Conservation (phyloP, 2,888 invertebrate species). For the Cerceris rybyensis region DNA sequence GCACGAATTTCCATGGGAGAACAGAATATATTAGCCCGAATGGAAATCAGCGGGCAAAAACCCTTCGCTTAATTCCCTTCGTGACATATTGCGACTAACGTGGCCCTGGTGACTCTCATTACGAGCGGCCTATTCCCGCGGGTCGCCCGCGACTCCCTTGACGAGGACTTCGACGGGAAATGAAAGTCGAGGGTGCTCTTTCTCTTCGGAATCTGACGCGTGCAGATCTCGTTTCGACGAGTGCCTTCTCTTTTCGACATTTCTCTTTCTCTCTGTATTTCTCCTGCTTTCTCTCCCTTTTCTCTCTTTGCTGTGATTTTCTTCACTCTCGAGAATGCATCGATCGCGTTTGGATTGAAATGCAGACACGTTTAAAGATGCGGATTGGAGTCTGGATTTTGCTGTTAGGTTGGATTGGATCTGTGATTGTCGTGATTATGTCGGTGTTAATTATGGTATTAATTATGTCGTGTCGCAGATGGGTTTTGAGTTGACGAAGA, state of each 20-base stretch:
- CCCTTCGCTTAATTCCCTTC: slow-evolving; percentile 46
- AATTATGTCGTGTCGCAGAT: too few species aligned
- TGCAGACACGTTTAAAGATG: too few species aligned
- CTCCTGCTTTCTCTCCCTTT: background rate
- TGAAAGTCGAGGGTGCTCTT: slow-evolving; percentile 33
- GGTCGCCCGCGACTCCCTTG: slow-evolving; percentile 8
- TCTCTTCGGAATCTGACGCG: slow-evolving; percentile 26
- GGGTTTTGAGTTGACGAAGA: too few species aligned
- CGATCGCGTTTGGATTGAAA: too few species aligned
- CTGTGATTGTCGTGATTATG: too few species aligned
- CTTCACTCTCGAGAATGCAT: too few species aligned
- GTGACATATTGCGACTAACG: slow-evolving; percentile 61
- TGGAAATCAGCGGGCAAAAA: slow-evolving; percentile 29
- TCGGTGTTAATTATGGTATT: too few species aligned
- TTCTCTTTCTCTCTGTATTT: background rate
- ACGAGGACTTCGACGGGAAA: slow-evolving; percentile 24
- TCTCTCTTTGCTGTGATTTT: too few species aligned
- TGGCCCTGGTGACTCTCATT: slow-evolving; percentile 48
- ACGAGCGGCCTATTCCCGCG: slow-evolving; percentile 42
- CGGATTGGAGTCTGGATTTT: too few species aligned
- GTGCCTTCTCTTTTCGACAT: background rate
- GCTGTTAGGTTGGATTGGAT: too few species aligned
- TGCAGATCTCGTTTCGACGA: slow-evolving; percentile 41
- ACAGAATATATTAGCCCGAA: slow-evolving; percentile 38
- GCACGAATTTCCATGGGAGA: slow-evolving; percentile 4